Conservation (phyloP, 2,888 invertebrate species). For the Junonia oenone region DNA sequence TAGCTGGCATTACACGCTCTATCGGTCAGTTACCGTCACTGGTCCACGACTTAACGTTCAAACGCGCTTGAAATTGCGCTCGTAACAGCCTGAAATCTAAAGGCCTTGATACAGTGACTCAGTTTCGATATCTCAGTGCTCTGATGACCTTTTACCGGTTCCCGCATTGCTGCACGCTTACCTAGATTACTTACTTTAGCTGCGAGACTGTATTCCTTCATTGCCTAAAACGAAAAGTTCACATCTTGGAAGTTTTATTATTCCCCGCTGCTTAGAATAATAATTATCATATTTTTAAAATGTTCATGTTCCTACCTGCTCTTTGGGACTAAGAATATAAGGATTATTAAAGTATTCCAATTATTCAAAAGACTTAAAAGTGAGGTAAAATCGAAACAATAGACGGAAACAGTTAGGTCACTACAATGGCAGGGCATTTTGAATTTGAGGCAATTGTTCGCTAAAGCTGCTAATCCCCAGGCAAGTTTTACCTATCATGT, state of each 20-base stretch:
- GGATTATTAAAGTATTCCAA: background rate
- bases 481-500: background rate
- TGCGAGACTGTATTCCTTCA: background rate
- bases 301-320: conserved; percentile 4
- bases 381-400: conserved; percentile 9
- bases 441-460: conserved; percentile 1
- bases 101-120: conserved; percentile 75
- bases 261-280: background rate
- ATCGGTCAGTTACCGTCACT: conserved; percentile 40
- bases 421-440: background rate
- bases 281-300: background rate
- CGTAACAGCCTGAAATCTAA: conserved; percentile 56
- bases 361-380: background rate
- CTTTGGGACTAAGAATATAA: background rate
- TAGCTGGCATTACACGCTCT: conserved; percentile 39
- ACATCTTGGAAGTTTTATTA: background rate
- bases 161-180: conserved; percentile 52
- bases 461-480: background rate
- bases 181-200: conserved; percentile 36
- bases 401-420: conserved; percentile 13
- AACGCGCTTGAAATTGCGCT: conserved; percentile 37
- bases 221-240: background rate
- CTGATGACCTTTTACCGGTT: conserved; percentile 71
- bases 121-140: conserved; percentile 70
- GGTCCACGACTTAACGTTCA: conserved; percentile 3